phyloP scores from a whole-genome alignment of 37 sponge, comb jelly and placozoan species.

The Crambe crambe region DNA sequence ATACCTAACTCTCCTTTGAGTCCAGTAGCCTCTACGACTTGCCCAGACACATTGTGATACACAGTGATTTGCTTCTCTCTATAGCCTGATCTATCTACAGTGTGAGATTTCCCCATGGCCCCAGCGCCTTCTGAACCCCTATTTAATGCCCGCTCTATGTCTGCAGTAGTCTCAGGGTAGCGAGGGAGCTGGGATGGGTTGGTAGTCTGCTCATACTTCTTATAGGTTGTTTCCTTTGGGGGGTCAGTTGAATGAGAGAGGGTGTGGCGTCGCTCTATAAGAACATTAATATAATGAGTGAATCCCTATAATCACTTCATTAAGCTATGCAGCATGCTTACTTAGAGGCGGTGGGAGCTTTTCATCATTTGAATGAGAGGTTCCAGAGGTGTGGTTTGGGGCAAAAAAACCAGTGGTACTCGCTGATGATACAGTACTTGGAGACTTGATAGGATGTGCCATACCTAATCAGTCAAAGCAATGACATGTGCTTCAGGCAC shows the following conservation, averaged over 20 bases:
- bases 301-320: no score
- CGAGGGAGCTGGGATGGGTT: conserved; percentile 2
- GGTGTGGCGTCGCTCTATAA: background rate
- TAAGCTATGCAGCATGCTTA: no score
- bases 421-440: no score
- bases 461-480: no score
- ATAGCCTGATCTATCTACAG: background rate
- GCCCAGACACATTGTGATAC: conserved; percentile 39
- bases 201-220: background rate
- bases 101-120: background rate
- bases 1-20: conserved; percentile 63
- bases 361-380: no score
- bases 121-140: background rate
- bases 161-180: conserved; percentile 26
- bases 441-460: no score
- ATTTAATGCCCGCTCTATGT: conserved; percentile 34
- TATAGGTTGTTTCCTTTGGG: background rate
- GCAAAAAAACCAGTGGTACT: no score
- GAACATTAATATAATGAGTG: no score
- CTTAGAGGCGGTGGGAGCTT: no score
- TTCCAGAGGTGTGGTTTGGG: no score
- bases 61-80: conserved; percentile 4
- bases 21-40: conserved; percentile 57
- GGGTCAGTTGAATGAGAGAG: background rate
- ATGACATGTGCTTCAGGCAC: no score